Evolutionary conservation across 2,888 invertebrate species (phyloP).

Genomic region (Polymixis lichenea): DNA sequence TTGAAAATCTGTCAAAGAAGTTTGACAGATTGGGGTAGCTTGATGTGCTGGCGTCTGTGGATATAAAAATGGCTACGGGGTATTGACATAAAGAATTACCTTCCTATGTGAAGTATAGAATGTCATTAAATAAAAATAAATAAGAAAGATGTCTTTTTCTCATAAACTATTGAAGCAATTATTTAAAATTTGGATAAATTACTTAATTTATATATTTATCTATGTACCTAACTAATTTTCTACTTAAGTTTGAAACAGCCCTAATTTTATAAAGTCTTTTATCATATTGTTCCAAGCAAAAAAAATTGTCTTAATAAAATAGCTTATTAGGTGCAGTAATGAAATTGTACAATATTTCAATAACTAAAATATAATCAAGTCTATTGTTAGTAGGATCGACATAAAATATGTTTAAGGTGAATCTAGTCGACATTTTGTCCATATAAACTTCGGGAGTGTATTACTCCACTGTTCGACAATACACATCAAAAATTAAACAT

Average conservation of each 20-base stretch:
- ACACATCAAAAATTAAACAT: too few species aligned
- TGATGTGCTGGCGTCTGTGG: too few species aligned
- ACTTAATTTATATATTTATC: not conserved
- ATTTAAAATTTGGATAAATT: too few species aligned
- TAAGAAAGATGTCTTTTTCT: not conserved
- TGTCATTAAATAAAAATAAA: not conserved
- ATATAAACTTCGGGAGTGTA: too few species aligned
- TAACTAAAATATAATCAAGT: not conserved
- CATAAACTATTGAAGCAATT: not conserved
- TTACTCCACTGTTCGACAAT: too few species aligned
- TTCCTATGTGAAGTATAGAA: not conserved
- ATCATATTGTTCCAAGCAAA: not conserved
- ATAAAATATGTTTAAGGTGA: slow-evolving; percentile 24
- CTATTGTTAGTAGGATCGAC: not conserved
- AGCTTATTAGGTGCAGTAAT: not conserved
- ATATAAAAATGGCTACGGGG: too few species aligned
- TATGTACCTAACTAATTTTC: not conserved
- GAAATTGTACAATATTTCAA: slow-evolving; percentile 9
- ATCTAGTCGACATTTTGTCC: too few species aligned
- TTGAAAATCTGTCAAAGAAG: too few species aligned
- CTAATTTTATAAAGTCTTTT: not conserved
- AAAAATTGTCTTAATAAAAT: slow-evolving; percentile 1
- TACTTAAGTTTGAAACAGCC: not conserved
- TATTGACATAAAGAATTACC: slow-evolving; percentile 14
- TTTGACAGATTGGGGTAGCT: too few species aligned